Percentiles rank a stretch among this genome's conserved stretches.
Conservation (phyloP, 2,113 vertebrate genomes). For the Rhabdomys dilectus region DNA sequence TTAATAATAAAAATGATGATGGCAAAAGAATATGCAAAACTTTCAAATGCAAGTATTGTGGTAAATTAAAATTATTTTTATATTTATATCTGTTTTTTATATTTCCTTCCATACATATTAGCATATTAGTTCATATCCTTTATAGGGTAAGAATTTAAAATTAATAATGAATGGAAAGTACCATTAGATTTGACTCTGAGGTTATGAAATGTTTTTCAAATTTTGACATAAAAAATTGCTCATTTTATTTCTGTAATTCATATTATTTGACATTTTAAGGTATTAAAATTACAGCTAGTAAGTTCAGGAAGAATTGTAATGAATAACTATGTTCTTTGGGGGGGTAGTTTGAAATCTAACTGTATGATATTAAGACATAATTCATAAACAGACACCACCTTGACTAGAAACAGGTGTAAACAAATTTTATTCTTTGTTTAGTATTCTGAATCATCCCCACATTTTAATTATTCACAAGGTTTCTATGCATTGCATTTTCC, state of each 20-base stretch:
- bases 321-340: slow-evolving; percentile 75
- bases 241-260: neutral
- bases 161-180: neutral
- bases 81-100: neutral
- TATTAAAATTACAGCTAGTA: slow-evolving; percentile 58
- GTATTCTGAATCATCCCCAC: slow-evolving; percentile 83
- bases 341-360: slow-evolving; percentile 68
- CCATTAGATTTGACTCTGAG: neutral
- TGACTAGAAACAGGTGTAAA: slow-evolving; percentile 77
- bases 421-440: slow-evolving; percentile 80
- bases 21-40: neutral
- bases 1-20: neutral
- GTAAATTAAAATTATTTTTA: slow-evolving; percentile 5
- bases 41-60: neutral
- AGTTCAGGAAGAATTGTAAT: slow-evolving; percentile 65
- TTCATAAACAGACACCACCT: slow-evolving; percentile 73
- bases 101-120: neutral
- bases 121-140: neutral
- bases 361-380: slow-evolving; percentile 71
- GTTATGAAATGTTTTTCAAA: neutral
- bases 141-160: neutral
- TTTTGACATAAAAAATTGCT: neutral
- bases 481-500: slow-evolving; percentile 82
- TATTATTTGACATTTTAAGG: neutral
- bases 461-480: slow-evolving; percentile 86